These are phyloP conservation scores for Lasioglossum figueresi DNA, from an alignment of 2,888 invertebrate species.

Conservation along the genomic window DNA sequence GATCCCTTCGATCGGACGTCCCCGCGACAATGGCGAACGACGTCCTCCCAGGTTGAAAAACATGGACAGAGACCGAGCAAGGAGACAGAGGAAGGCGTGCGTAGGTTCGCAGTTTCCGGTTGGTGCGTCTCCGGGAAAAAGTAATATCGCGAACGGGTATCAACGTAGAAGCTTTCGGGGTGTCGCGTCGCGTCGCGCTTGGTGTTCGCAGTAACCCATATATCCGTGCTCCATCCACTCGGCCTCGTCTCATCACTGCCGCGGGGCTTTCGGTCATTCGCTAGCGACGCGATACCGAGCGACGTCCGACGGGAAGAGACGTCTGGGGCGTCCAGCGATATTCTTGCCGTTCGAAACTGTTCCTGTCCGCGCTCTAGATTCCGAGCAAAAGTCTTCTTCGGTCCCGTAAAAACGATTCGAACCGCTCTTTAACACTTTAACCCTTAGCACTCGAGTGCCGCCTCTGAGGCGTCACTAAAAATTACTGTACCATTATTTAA, in stretches of 20 bases:
- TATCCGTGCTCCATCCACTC: conserved; percentile 37
- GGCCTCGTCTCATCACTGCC: conserved; percentile 28
- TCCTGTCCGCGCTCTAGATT: not conserved
- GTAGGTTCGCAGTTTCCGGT: conserved; percentile 19
- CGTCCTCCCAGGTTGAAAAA: conserved; percentile 2
- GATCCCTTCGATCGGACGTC: conserved; percentile 10
- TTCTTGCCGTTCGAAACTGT: not conserved
- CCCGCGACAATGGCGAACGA: not conserved
- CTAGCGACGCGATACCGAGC: conserved; percentile 36
- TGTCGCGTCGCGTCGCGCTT: not conserved
- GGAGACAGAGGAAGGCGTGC: not conserved
- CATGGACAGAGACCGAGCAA: not conserved
- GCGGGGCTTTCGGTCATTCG: conserved; percentile 45
- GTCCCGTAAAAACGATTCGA: too few relatives aligned
- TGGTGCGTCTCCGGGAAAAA: conserved; percentile 17
- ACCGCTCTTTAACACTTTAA: too few relatives aligned
- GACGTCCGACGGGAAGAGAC: not conserved
- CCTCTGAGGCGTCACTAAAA: too few relatives aligned
- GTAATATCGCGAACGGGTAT: conserved; percentile 40
- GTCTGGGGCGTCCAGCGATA: not conserved
- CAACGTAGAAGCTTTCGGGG: conserved; percentile 43
- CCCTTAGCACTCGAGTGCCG: too few relatives aligned
- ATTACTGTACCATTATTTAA: too few relatives aligned
- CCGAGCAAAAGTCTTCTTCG: not conserved
- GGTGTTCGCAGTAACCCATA: conserved; percentile 65